These are phyloP conservation scores for Drosophila lini DNA, from an alignment of 1,140 invertebrate species.

Conservation along the genomic window DNA sequence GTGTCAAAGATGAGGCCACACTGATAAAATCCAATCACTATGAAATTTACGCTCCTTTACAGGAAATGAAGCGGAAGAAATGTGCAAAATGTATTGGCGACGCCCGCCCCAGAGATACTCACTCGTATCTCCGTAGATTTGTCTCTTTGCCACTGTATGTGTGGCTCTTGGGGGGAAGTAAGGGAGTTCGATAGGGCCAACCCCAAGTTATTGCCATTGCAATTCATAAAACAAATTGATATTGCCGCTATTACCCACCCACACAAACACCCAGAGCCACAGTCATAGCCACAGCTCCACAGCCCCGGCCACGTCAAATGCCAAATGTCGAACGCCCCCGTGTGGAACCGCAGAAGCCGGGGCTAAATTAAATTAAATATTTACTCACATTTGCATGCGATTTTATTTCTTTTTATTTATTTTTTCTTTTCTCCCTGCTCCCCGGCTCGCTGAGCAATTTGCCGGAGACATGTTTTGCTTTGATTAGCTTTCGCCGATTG, in stretches of 20 bases:
- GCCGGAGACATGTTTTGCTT: constrained; percentile 68
- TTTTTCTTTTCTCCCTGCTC: constrained; percentile 19
- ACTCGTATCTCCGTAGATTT: constrained; percentile 18
- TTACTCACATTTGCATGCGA: constrained; percentile 79
- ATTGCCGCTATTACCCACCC: constrained; percentile 74
- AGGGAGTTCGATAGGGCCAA: constrained; percentile 24
- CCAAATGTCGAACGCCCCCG: constrained; percentile 56
- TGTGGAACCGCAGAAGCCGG: constrained; percentile 54
- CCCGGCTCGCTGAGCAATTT: constrained; percentile 55
- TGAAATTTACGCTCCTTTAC: constrained; percentile 82
- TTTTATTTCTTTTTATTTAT: constrained; percentile 55
- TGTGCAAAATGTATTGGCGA: constrained; percentile 80
- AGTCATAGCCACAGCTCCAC: constrained; percentile 1
- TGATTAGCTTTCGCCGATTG: constrained; percentile 74
- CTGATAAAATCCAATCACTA: constrained; percentile 83
- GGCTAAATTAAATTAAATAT: constrained; percentile 80
- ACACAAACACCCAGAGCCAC: constrained; percentile 1
- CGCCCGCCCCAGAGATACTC: constrained; percentile 13
- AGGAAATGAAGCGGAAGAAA: constrained; percentile 83
- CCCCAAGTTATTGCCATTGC: constrained; percentile 78
- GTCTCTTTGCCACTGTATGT: constrained; percentile 6
- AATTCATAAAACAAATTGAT: constrained; percentile 84
- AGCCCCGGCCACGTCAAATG: constrained; percentile 58
- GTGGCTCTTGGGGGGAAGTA: too few species aligned
- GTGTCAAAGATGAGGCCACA: constrained; percentile 81